Base-by-base conservation (phyloP, 2,888 invertebrate genomes). In the Pegoplata infirma region DNA sequence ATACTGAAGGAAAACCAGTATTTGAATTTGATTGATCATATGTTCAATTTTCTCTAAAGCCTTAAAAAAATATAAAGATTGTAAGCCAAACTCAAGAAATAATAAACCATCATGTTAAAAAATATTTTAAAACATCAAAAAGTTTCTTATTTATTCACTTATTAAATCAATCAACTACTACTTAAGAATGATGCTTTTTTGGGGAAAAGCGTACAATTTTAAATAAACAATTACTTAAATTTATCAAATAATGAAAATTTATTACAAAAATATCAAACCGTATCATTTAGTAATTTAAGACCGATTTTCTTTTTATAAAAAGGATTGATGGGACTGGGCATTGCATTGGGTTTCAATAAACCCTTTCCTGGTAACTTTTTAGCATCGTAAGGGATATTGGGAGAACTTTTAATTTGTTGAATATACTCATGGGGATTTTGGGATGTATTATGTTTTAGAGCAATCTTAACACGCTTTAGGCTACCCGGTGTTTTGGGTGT, bases 351-450 rank as follows among this genome's bases (percentile, higher is more conserved):
- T 84, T 96, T 96, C 2, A 96, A 87, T n/a, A 95, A 92, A 0
- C 96, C 93, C 82, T 93, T 94, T 0, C 86, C 86, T 0, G 96
- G 96, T 82, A 91, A 92, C 68, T 92, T 93, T 16, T 90, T 91
- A 0, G 94, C 92, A 85, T 96, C 95, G 81, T 91, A 96, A 0
- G 96, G 96, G 80, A 95, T 92, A 6, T 91, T 93, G 0, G 96
- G 96, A 46, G 94, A 95, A 61, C 92, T 91, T 53, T 91, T 89
- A 0, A 96, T 91, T 83, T 94, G 94, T 32, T 91, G 91, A 16
- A 93, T 91, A 82, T 96, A 96, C 80, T 96, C 95, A 2, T 93
- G 90, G 0, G 94, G 92, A 25, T 93, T 93, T 85, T 96, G 95
- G 80, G 92, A 92, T 2, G 91, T 92, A 84, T 95, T 96, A 78